Conservation (phyloP, 2,888 invertebrate species). For the Steinernema hermaphroditum region DNA sequence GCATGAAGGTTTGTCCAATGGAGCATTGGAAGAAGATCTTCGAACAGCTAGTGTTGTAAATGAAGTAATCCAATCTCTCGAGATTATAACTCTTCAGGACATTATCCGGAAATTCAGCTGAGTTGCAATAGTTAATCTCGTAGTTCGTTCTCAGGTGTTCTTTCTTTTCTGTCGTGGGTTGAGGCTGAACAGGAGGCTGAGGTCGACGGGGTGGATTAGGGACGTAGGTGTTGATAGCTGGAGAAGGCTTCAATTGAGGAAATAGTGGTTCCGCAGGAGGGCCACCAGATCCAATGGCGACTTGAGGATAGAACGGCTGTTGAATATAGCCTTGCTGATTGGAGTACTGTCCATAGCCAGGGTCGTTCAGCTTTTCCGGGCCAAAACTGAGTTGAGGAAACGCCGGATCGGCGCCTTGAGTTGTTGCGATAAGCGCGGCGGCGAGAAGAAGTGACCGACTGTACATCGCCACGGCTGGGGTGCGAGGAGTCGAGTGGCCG, state of each 20-base stretch:
- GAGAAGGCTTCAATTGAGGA: constrained; percentile 5
- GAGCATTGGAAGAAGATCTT: constrained; percentile 64
- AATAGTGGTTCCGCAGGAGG: neutral
- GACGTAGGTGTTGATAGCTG: neutral
- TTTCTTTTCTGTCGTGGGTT: neutral
- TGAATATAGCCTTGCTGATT: neutral
- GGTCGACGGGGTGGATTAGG: neutral
- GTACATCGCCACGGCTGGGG: constrained; percentile 5
- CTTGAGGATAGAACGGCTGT: neutral
- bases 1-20: constrained; percentile 61
- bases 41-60: constrained; percentile 62
- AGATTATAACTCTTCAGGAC: constrained; percentile 49
- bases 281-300: neutral
- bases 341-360: neutral
- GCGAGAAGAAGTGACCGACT: neutral
- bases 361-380: neutral
- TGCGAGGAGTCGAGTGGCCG: constrained; percentile 13
- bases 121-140: constrained; percentile 60
- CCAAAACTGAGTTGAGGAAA: constrained; percentile 6
- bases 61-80: constrained; percentile 60
- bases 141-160: constrained; percentile 35
- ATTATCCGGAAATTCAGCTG: constrained; percentile 44
- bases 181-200: neutral
- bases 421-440: neutral
- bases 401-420: neutral